Base-by-base conservation (phyloP, 1,140 invertebrate species). In the Copidosoma floridanum region DNA sequence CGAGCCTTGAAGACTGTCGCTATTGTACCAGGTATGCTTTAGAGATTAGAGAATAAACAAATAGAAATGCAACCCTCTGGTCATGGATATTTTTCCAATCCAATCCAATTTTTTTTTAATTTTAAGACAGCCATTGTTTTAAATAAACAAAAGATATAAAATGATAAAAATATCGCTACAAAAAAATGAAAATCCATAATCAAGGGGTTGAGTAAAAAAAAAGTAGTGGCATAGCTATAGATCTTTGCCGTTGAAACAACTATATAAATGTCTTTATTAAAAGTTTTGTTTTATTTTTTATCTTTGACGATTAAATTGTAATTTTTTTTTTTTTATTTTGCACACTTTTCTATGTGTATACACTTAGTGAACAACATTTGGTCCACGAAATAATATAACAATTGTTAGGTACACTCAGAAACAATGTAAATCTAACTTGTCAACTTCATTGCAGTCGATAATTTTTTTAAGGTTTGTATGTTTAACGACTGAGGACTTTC, bases 1-100 rank as follows among this genome's bases (percentile, higher is more conserved):
- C 87, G 97, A 89, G 96, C 95, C 78, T 88, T 99, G 81, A 98
- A 98, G 89, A 98, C 96, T 82, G 94, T 99, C 81, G 95, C 96
- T 85, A 98, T 99, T 85, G 89, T 98, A 82, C 96, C 97, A 88
- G 97, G 96, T 98, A 89, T 87, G 78, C 74, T 78, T 61, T 61
- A 61, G 58, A 61, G 16, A 61, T 54, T 61, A 55, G 37, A 24
- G 24, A 48, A 48, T 48, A 23, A 40, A 57, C 4, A 23, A 55
- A n/a, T n/a, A n/a, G n/a, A n/a, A n/a, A n/a, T n/a, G n/a, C n/a
- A n/a, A n/a, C n/a, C n/a, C n/a, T n/a, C n/a, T 50, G 29, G 7
- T 20, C 14, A 40, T 16, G 11, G 12, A 41, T 14, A 7, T 38
- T 8, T 47, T 5, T 27, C n/a, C 21, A 47, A 6, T 18, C 2